Conservation (phyloP, 2,113 vertebrate genomes). For the Alouatta palliata region DNA sequence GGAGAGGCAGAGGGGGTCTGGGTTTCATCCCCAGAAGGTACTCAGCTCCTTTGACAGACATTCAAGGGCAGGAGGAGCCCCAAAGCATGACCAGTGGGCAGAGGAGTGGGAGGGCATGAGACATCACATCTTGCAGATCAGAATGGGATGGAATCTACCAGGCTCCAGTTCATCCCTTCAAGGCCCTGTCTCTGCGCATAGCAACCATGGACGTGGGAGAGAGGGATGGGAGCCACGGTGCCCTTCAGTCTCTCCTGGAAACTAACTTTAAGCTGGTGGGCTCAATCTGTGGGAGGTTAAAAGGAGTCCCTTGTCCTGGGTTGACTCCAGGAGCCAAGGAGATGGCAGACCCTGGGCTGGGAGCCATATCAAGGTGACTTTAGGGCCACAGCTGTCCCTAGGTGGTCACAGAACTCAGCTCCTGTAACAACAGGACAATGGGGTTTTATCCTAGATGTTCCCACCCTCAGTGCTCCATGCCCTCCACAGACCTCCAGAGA, state of each 20-base stretch:
- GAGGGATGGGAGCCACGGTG: not conserved
- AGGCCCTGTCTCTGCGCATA: not conserved
- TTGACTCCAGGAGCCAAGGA: constrained; percentile 43
- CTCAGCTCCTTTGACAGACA: constrained; percentile 41
- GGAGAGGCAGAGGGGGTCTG: not conserved
- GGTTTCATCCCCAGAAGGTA: not conserved
- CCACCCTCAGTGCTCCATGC: not conserved
- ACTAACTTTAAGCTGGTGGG: not conserved
- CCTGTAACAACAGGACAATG: not conserved
- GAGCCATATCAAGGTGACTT: constrained; percentile 11
- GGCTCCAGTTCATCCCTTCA: not conserved
- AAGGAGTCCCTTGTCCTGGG: not conserved
- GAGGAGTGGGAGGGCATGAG: not conserved
- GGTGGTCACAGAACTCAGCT: not conserved
- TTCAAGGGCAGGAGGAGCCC: not conserved
- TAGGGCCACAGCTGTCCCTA: not conserved
- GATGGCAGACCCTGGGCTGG: constrained; percentile 9
- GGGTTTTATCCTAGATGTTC: not conserved
- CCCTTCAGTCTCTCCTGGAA: not conserved
- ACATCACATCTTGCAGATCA: not conserved
- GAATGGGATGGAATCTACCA: not conserved
- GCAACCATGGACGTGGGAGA: not conserved
- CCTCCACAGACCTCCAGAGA: not conserved
- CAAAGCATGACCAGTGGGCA: not conserved
- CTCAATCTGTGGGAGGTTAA: not conserved